Evolutionary conservation across 2,888 invertebrate genomes (phyloP), one percentile per base, ranked within the genome.

Genomic region (Habrosyne pyritoides): DNA sequence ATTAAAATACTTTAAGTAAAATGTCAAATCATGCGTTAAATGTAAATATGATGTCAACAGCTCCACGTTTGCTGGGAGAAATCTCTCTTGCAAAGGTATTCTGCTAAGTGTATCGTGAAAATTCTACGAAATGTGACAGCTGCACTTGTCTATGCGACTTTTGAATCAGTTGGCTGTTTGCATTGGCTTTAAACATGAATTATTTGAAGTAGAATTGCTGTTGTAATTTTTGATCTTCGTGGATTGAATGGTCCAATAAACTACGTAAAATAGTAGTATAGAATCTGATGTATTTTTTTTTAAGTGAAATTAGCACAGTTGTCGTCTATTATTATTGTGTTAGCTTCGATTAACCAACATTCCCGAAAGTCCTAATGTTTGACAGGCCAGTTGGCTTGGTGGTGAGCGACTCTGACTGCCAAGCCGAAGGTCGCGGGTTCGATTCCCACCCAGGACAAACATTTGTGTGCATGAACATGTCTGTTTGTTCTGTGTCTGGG

Each of bases 131-230:
- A 54, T 49, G 47, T 53, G 53, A 54, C 63, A 63, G 60, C 57
- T 64, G 64, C 59, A 60, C 55, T 61, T 57, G 60, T 63, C 59
- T 59, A 60, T 54, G 50, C 48, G 26, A 56, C 59, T 63, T 66
- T 49, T 55, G 55, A 57, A 56, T 50, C 60, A 62, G 56, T 60
- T 57, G 33, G 8, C 18, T 28, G 5, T 12, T 26, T 21, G 10
- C 28, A 18, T 30, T 21, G 50, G 5, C 21, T 4, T 50, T 55
- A 54, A 57, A 53, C 61, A 60, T 62, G 56, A 53, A 48, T 58
- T 21, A 57, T 61, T 58, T 57, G 42, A 52, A 57, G 49, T 56
- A 47, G 53, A 28, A 28, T 8, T 6, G 14, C 5, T 36, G 2
- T 14, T 36, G 36, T n/a, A 14, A 3, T 6, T n/a, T 0, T 36